phyloP scores from a whole-genome alignment of 1,140 invertebrate genomes.

The Nasonia longicornis region DNA sequence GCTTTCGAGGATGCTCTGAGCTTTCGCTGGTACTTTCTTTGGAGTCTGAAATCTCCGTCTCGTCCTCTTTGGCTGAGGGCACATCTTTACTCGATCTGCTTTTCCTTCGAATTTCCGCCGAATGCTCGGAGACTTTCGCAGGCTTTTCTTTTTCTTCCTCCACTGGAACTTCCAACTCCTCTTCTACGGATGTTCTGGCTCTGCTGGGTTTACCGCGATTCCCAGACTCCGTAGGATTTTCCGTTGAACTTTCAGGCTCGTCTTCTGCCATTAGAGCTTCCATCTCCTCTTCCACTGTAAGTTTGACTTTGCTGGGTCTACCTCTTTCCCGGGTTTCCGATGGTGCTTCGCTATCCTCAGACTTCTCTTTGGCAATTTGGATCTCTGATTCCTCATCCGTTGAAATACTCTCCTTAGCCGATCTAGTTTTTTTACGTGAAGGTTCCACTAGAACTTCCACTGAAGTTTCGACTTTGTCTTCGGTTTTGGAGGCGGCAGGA shows the following conservation, averaged over 20 bases:
- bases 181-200: not conserved
- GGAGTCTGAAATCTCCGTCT: not conserved
- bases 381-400: not conserved
- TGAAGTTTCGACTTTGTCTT: not conserved
- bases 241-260: not conserved
- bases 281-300: conserved; percentile 4
- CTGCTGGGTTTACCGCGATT: conserved; percentile 29
- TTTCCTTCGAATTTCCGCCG: not conserved
- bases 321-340: conserved; percentile 12
- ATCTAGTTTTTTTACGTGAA: no score
- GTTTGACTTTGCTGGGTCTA: conserved; percentile 12
- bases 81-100: not conserved
- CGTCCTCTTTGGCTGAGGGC: not conserved
- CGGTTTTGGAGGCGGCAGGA: not conserved
- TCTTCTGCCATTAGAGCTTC: conserved; percentile 6
- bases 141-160: conserved; percentile 1
- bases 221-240: not conserved
- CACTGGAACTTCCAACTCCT: not conserved
- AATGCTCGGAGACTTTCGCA: not conserved
- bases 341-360: not conserved
- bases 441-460: not conserved
- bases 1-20: not conserved
- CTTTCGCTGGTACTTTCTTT: not conserved
- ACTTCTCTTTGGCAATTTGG: not conserved
- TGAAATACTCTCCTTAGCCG: not conserved